Evolutionary conservation across 2,113 vertebrate genomes (phyloP).

Genomic region (Sprattus sprattus): DNA sequence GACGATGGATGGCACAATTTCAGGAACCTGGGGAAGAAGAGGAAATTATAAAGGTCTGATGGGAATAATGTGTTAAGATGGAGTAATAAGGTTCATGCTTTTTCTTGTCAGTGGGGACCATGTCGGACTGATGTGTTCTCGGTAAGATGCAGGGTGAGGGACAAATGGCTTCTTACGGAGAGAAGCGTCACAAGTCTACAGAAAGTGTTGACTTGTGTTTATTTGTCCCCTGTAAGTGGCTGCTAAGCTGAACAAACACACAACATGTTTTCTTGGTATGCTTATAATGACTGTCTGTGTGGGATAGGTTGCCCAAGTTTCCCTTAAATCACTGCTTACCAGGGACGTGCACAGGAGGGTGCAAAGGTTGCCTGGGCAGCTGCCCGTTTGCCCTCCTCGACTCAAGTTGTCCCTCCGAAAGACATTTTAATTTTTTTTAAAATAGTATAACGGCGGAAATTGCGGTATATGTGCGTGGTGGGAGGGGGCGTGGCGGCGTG

Average conservation of each 20-base stretch:
- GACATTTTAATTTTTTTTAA: too few relatives aligned
- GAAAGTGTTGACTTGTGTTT: constrained; percentile 61
- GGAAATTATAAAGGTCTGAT: not conserved
- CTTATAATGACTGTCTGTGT: not conserved
- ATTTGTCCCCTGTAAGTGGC: constrained; percentile 50
- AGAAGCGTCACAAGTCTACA: not conserved
- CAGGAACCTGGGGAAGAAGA: not conserved
- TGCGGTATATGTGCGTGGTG: too few relatives aligned
- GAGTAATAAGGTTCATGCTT: not conserved
- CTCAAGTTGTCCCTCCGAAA: too few relatives aligned
- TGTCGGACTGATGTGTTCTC: not conserved
- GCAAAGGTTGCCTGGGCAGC: too few relatives aligned
- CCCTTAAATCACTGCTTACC: not conserved
- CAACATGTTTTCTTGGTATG: constrained; percentile 70
- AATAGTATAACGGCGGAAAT: too few relatives aligned
- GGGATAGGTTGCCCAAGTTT: not conserved
- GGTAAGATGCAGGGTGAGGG: not conserved
- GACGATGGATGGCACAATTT: not conserved
- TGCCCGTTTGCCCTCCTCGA: too few relatives aligned
- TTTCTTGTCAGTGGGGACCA: not conserved
- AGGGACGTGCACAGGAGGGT: too few relatives aligned
- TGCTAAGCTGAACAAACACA: constrained; percentile 54
- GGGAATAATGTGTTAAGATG: constrained; percentile 1
- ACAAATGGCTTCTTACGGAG: not conserved
- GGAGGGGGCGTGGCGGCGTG: too few relatives aligned